These are phyloP conservation scores for Pomacea maculata DNA, from an alignment of 1,140 invertebrate species.

Conservation along the genomic window DNA sequence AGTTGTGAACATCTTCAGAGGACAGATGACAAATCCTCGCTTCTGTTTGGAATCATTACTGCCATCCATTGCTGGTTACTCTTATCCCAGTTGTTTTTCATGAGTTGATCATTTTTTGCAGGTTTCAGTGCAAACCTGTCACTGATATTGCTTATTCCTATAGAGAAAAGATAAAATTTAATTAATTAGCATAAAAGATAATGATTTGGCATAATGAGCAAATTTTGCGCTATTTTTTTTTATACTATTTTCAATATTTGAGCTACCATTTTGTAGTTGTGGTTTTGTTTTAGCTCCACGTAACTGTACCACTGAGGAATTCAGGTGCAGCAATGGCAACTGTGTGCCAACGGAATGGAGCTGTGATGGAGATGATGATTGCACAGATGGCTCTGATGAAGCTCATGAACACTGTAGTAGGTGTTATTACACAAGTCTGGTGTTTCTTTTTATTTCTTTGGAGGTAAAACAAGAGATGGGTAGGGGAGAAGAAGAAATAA, in stretches of 20 bases:
- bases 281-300: constrained; percentile 37
- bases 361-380: constrained; percentile 61
- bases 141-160: neutral
- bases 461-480: too few relatives aligned
- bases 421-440: constrained; percentile 13
- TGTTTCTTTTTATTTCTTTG: neutral
- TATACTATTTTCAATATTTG: neutral
- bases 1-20: too few relatives aligned
- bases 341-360: constrained; percentile 92
- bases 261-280: neutral
- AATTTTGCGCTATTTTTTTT: neutral
- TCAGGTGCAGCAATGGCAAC: constrained; percentile 54
- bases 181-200: neutral
- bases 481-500: too few relatives aligned
- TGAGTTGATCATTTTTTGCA: neutral
- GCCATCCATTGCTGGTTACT: neutral
- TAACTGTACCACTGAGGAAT: constrained; percentile 58
- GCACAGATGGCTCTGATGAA: constrained; percentile 56
- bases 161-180: neutral
- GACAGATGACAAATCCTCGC: too few relatives aligned
- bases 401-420: constrained; percentile 40
- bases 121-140: neutral
- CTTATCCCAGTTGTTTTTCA: neutral
- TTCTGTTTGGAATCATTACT: too few relatives aligned
- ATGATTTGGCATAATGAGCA: too few relatives aligned